A percentile compares a stretch with the other conserved stretches of the same genome.
These are phyloP conservation scores for Drosophila takahashii DNA, from an alignment of 1,140 invertebrate species.

Conservation along the genomic window DNA sequence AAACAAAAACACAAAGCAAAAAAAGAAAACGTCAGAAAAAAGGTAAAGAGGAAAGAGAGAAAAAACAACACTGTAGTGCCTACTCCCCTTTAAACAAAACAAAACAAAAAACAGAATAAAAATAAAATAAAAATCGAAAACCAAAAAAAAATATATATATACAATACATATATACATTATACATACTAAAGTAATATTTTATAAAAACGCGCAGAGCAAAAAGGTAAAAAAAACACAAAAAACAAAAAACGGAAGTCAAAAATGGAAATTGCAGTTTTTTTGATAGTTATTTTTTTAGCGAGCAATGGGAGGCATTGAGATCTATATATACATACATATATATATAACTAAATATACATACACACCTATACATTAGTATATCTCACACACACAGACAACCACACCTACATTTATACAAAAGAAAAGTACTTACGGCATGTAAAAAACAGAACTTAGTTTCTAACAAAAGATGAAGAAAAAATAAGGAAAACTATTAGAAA, in stretches of 20 bases:
- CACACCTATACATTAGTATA: slow-evolving; percentile 59
- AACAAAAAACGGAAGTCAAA: slow-evolving; percentile 56
- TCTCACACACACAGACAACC: slow-evolving; percentile 52
- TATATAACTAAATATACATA: slow-evolving; percentile 61
- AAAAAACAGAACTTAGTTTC: slow-evolving; percentile 48
- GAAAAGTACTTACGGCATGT: slow-evolving; percentile 44
- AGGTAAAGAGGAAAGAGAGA: slow-evolving; percentile 41
- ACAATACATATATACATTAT: slow-evolving; percentile 78
- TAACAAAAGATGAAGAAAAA: slow-evolving; percentile 18
- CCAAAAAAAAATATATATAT: slow-evolving; percentile 71
- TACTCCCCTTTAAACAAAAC: slow-evolving; percentile 65
- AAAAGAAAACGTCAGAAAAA: slow-evolving; percentile 47
- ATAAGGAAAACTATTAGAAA: slow-evolving; percentile 35
- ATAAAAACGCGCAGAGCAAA: slow-evolving; percentile 60
- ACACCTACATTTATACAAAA: slow-evolving; percentile 30
- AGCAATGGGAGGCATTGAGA: slow-evolving; percentile 79
- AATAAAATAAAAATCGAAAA: slow-evolving; percentile 56
- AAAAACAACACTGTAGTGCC: slow-evolving; percentile 82
- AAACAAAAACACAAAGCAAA: slow-evolving; percentile 32
- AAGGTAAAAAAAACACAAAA: slow-evolving; percentile 29
- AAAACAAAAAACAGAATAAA: slow-evolving; percentile 43
- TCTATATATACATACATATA: slow-evolving; percentile 59
- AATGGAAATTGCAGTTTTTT: slow-evolving; percentile 75
- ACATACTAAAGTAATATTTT: slow-evolving; percentile 82
- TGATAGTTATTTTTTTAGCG: slow-evolving; percentile 82